Evolutionary conservation across 2,888 invertebrate species (phyloP), one percentile per base, ranked within the genome.

Genomic region (Litoditis marina): DNA sequence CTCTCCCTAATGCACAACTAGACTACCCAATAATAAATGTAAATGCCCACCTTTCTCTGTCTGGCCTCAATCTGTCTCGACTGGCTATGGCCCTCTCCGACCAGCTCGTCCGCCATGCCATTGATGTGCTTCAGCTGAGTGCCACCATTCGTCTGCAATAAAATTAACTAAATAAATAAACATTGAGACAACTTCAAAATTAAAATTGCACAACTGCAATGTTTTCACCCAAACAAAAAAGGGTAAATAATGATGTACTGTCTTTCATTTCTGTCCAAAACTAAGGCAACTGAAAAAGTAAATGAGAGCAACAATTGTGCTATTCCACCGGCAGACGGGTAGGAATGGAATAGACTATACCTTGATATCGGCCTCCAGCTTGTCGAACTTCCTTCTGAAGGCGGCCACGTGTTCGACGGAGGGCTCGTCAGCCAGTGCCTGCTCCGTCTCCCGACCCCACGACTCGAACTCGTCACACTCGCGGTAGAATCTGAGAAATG

Each of bases 391-490:
- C 13, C 22, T 42, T 46, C 56, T 55, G 60, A 64, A 55, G 16
- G 90, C 91, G 76, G 92, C 92, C 13, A 95, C 92, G 77, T 90
- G 91, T 71, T 94, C 93, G 16, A 89, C 88, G 0, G 89, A 88
- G 68, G 94, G 93, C 54, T 92, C 91, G 3, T 90, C 87, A 49
- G 90, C 86, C 59, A 94, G 86, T 86, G 94, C 88, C 81, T 90
- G 89, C 83, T 94, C 94, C 76, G 94, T 94, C 44, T 95, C 95
- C 78, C 90, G 90, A 85, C 95, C 93, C 95, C 96, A 98, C 32
- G 63, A 89, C 84, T 95, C 94, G 83, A 98, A 94, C 85, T 94
- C 94, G 80, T 95, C 94, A 84, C 96, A 96, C 83, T 96, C 95
- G 11, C 91, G 89, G 85, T 92, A 94, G 87, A 96, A 94, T 58